Conservation (phyloP, 2,797 vertebrate genomes). For the Macropus fuliginosus region DNA sequence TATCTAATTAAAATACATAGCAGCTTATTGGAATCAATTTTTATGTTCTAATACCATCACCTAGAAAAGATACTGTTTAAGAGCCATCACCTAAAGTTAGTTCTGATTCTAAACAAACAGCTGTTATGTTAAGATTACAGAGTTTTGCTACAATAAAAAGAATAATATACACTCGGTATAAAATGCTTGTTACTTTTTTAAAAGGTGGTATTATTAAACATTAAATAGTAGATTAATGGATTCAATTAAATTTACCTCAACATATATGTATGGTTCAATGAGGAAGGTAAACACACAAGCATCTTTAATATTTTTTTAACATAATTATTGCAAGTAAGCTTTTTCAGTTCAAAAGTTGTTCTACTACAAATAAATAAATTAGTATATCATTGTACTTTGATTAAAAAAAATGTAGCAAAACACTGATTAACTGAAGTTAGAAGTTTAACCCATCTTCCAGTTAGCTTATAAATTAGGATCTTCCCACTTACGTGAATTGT, state of each 20-base stretch:
- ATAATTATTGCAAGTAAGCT: conserved; percentile 46
- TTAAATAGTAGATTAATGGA: neutral
- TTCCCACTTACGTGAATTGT: conserved; percentile 92
- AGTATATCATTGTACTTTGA: conserved; percentile 21
- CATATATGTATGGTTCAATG: conserved; percentile 30
- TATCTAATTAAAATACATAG: conserved; percentile 46
- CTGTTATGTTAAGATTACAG: conserved; percentile 71
- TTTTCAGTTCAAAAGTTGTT: conserved; percentile 51
- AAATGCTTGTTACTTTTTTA: conserved; percentile 48
- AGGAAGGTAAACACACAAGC: neutral
- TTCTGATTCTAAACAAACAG: conserved; percentile 72
- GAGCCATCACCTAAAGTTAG: conserved; percentile 80
- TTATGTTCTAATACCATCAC: neutral
- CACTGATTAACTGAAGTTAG: conserved; percentile 81
- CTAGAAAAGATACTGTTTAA: conserved; percentile 45
- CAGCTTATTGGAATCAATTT: neutral
- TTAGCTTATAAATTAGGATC: conserved; percentile 85
- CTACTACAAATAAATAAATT: neutral
- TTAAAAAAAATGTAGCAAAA: conserved; percentile 84
- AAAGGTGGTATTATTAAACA: conserved; percentile 30
- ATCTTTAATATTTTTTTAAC: neutral
- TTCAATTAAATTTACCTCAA: conserved; percentile 3
- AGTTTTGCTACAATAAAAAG: conserved; percentile 84
- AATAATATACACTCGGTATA: conserved; percentile 9
- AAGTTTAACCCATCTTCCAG: conserved; percentile 79